Base-by-base conservation (phyloP, 2,797 vertebrate genomes). In the Okamejei kenojei region DNA sequence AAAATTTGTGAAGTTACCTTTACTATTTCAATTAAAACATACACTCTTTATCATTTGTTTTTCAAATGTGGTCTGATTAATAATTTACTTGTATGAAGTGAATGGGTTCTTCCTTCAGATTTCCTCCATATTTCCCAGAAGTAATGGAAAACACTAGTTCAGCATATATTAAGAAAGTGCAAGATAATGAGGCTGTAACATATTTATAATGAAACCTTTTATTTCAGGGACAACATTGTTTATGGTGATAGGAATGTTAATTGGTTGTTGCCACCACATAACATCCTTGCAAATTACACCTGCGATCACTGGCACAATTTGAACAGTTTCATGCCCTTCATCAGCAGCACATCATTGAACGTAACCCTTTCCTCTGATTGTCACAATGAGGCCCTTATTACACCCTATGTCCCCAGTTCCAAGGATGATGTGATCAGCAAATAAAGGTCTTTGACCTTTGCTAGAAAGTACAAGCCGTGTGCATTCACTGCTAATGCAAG, bases 171-270 rank as follows among this genome's bases (percentile, higher is more conserved):
- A 91, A 91, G 21, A 38, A 90, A 35, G 38, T 26, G 68, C 9
- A 74, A 91, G 32, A 23, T 73, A 91, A 90, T 90, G 68, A 90
- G 65, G 32, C 65, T 73, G 32, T 91, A 91, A 13, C 32, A 90
- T 74, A 19, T 71, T 91, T 91, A 91, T 26, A 73, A 71, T 45
- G 11, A 71, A 91, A 45, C 23, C 88, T 71, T 73, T 91, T 9
- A 91, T 91, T 74, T 91, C 68, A 73, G 38, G 45, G 32, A 7
- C 35, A 73, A 19, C 26, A 2, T 45, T 65, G 35, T 86, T 71
- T 86, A 86, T 74, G 35, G 65, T 74, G 71, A 45, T 91, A 38
- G 35, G 88, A 91, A 91, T 73, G 32, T 26, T 91, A 73, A 73
- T 91, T 6, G 23, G 88, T 32, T 73, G 88, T 90, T 71, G 88